Conservation (phyloP, 2,888 invertebrate species). For the Emmelina monodactyla region DNA sequence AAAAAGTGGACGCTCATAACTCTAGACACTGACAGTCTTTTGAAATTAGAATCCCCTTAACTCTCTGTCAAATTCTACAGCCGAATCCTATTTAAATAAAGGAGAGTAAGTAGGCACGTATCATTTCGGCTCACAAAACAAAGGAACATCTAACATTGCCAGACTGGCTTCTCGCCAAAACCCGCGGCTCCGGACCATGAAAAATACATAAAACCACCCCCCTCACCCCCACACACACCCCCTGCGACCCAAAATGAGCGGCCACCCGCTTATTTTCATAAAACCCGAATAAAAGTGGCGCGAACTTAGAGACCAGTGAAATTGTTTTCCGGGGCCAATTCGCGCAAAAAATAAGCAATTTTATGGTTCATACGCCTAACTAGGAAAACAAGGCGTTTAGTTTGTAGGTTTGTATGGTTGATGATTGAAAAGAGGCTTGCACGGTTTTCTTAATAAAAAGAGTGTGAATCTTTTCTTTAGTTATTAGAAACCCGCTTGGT, state of each 20-base stretch:
- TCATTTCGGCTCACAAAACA: conserved; percentile 32
- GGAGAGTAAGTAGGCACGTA: conserved; percentile 24
- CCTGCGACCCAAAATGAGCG: conserved; percentile 54
- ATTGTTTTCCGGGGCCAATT: conserved; percentile 34
- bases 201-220: conserved; percentile 49
- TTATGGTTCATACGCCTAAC: too few species aligned
- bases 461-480: too few species aligned
- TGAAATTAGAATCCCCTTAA: too few species aligned
- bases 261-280: conserved; percentile 62
- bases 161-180: conserved; percentile 50
- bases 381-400: too few species aligned
- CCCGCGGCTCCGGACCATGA: conserved; percentile 41
- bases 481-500: too few species aligned
- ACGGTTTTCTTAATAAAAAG: too few species aligned
- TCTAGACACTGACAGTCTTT: too few species aligned
- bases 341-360: conserved; percentile 23
- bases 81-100: too few species aligned
- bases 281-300: conserved; percentile 50
- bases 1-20: too few species aligned
- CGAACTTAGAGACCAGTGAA: conserved; percentile 37
- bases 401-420: too few species aligned
- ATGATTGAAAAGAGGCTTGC: too few species aligned
- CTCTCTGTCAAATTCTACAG: too few species aligned
- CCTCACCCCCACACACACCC: conserved; percentile 22
- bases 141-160: conserved; percentile 37